Evolutionary conservation across 2,797 vertebrate genomes (phyloP).

Genomic region (Heteromormyrus szaboi): DNA sequence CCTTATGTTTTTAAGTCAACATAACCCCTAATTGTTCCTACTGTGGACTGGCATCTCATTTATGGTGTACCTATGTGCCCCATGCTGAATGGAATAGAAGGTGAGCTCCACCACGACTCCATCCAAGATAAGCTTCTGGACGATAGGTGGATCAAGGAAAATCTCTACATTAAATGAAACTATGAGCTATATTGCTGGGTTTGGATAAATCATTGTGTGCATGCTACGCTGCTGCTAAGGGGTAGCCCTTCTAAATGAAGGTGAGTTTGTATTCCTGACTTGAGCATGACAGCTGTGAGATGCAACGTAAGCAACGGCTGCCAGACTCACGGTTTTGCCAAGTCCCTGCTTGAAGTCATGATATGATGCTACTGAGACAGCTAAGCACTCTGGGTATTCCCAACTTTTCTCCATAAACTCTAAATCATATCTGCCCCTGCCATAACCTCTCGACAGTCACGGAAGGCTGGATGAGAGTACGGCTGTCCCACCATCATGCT

Average conservation of each 20-base stretch:
- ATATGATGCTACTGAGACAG: not conserved
- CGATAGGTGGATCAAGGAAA: not conserved
- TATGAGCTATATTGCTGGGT: not conserved
- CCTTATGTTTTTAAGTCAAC: not conserved
- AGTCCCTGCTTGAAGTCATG: constrained; percentile 17
- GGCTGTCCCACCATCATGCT: constrained; percentile 13
- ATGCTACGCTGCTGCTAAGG: not conserved
- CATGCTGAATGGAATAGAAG: not conserved
- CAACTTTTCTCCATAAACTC: not conserved
- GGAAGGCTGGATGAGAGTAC: constrained; percentile 19
- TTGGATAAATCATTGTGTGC: not conserved
- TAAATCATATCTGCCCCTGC: constrained; percentile 22
- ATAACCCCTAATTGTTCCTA: too few relatives aligned
- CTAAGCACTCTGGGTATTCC: constrained; percentile 11
- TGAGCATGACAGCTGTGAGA: constrained; percentile 14
- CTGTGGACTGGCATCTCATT: not conserved
- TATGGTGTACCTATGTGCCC: not conserved
- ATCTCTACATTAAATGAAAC: not conserved
- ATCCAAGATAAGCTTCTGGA: not conserved
- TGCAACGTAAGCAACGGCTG: not conserved
- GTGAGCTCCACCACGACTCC: not conserved
- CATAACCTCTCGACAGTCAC: not conserved
- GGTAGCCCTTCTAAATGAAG: not conserved
- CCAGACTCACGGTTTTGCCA: not conserved
- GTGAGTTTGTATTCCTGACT: not conserved